phyloP scores from a whole-genome alignment of 2,888 invertebrate genomes.

The Noctuana brunneofusca region DNA sequence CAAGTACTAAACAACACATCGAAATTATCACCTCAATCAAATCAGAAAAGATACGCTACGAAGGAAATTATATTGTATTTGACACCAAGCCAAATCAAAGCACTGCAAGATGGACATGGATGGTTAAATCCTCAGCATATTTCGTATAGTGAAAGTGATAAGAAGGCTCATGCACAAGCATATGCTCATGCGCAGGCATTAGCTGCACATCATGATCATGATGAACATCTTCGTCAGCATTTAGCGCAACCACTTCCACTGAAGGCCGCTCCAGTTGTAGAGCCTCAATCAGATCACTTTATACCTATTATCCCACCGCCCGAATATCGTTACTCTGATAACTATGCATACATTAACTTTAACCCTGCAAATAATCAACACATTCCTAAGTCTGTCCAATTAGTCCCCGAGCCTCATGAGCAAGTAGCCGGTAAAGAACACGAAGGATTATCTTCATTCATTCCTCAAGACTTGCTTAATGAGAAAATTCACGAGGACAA shows the following conservation, averaged over 20 bases:
- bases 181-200: not conserved
- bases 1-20: conserved; percentile 49
- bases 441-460: not conserved
- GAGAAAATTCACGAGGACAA: not conserved
- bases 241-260: not conserved
- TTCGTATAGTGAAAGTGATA: not conserved
- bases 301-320: conserved; percentile 5
- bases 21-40: conserved; percentile 37
- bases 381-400: not conserved
- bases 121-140: conserved; percentile 35
- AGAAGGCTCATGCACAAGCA: not conserved
- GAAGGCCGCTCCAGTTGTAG: conserved; percentile 5
- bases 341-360: not conserved
- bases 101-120: conserved; percentile 51
- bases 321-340: conserved; percentile 20
- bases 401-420: conserved; percentile 12
- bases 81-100: conserved; percentile 63
- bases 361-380: conserved; percentile 2
- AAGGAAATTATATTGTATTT: conserved; percentile 66
- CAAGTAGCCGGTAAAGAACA: not conserved
- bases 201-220: conserved; percentile 16
- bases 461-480: not conserved
- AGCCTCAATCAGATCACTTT: conserved; percentile 13
- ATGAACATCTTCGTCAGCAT: conserved; percentile 9
- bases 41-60: conserved; percentile 46